phyloP scores from a whole-genome alignment of 2,888 invertebrate genomes.

The Himalopsyche japonica region DNA sequence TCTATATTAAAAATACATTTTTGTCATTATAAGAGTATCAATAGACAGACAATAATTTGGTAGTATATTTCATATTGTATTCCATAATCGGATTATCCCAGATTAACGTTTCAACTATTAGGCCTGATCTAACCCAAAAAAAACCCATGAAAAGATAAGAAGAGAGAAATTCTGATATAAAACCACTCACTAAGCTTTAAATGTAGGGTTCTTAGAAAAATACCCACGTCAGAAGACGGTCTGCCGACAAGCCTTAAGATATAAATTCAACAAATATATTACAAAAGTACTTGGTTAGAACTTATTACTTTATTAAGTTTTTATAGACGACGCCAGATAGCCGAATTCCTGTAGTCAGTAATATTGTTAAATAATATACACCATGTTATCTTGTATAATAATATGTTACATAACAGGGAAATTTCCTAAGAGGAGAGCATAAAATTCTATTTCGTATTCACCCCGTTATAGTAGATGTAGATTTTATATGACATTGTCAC shows the following conservation, averaged over 20 bases:
- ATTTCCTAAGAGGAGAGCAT: background rate
- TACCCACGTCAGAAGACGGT: background rate
- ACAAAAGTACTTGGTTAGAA: background rate
- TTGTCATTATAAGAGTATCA: no score
- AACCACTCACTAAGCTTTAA: background rate
- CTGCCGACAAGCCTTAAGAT: background rate
- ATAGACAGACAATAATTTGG: no score
- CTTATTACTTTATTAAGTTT: background rate
- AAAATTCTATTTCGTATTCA: background rate
- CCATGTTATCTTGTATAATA: background rate
- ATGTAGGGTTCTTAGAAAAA: background rate
- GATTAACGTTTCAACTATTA: background rate
- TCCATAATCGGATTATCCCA: background rate
- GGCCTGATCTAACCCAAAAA: background rate
- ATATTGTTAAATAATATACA: background rate
- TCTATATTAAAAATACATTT: no score
- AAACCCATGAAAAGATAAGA: background rate
- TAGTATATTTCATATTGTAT: no score
- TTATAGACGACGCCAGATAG: background rate
- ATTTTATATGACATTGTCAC: background rate
- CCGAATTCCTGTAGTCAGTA: background rate
- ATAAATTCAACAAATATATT: background rate
- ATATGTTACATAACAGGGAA: background rate
- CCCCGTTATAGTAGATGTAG: background rate
- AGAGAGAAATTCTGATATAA: background rate